Conservation (phyloP, 2,888 invertebrate genomes). For the Dyspetes luteomarginatus region DNA sequence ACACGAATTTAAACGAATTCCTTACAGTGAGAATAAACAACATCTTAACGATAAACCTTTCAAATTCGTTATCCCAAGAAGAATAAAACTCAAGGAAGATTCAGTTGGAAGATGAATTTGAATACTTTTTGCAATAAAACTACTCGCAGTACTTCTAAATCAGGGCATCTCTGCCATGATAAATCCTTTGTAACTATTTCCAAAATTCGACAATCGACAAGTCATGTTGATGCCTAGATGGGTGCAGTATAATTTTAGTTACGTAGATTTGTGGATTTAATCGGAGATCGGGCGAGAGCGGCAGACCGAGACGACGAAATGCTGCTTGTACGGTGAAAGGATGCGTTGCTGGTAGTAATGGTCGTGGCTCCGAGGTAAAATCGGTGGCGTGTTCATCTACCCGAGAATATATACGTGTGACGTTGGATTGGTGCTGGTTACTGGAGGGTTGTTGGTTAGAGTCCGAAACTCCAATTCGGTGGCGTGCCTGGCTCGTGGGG, state of each 20-base stretch:
- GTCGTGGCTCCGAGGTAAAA: conserved; percentile 53
- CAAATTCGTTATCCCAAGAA: too few relatives aligned
- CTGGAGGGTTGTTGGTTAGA: conserved; percentile 48
- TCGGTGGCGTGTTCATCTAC: conserved; percentile 65
- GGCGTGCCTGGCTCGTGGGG: conserved; percentile 56
- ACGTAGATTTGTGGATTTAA: conserved; percentile 57
- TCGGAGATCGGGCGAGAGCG: conserved; percentile 36
- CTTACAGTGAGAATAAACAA: not conserved
- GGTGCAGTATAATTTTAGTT: conserved; percentile 4
- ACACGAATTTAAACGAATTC: not conserved
- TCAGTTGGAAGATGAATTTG: too few relatives aligned
- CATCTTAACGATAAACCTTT: too few relatives aligned
- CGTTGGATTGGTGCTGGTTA: conserved; percentile 27
- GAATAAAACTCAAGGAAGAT: too few relatives aligned
- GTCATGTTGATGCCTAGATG: not conserved
- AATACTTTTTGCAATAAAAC: too few relatives aligned
- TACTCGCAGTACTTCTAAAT: too few relatives aligned
- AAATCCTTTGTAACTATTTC: not conserved
- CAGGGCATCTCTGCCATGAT: not conserved
- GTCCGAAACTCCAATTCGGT: conserved; percentile 61
- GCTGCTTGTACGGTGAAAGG: conserved; percentile 55
- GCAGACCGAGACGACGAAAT: conserved; percentile 40
- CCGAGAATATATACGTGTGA: conserved; percentile 2
- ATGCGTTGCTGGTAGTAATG: conserved; percentile 47
- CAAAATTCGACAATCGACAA: too few relatives aligned